These are phyloP conservation scores for Callionymus lyra DNA, from an alignment of 2,113 vertebrate species.

Conservation along the genomic window DNA sequence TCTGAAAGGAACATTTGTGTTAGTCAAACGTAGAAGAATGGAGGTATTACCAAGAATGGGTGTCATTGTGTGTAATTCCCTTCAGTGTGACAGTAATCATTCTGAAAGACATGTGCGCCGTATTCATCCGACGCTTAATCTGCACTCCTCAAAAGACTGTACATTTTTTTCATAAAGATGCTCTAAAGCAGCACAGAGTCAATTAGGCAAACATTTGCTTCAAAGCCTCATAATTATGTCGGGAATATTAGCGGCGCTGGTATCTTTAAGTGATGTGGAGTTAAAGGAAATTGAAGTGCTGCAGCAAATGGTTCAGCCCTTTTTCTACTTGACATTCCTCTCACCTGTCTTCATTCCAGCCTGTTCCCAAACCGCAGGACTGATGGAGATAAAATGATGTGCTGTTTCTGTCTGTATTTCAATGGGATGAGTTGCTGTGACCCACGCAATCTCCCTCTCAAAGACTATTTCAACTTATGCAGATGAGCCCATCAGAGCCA, in stretches of 20 bases:
- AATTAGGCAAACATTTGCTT: conserved; percentile 49
- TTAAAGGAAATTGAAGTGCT: conserved; percentile 29
- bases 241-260: conserved; percentile 48
- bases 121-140: conserved; percentile 60
- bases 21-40: conserved; percentile 62
- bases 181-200: conserved; percentile 27
- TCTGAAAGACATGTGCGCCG: conserved; percentile 58
- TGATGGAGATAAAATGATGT: conserved; percentile 58
- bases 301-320: conserved; percentile 36
- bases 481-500: conserved; percentile 69
- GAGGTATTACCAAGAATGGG: conserved; percentile 62
- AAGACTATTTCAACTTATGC: conserved; percentile 71
- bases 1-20: conserved; percentile 65
- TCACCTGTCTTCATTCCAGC: conserved; percentile 54
- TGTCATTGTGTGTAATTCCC: conserved; percentile 68
- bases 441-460: conserved; percentile 65
- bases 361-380: conserved; percentile 43
- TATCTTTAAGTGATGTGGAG: conserved; percentile 28
- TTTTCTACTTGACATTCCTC: conserved; percentile 56
- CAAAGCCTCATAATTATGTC: conserved; percentile 42
- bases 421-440: conserved; percentile 62
- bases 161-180: conserved; percentile 33
- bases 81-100: conserved; percentile 61
- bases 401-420: conserved; percentile 62
- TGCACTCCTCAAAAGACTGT: conserved; percentile 48